Conservation (phyloP, 1,140 invertebrate genomes). For the Reticulitermes speratus region DNA sequence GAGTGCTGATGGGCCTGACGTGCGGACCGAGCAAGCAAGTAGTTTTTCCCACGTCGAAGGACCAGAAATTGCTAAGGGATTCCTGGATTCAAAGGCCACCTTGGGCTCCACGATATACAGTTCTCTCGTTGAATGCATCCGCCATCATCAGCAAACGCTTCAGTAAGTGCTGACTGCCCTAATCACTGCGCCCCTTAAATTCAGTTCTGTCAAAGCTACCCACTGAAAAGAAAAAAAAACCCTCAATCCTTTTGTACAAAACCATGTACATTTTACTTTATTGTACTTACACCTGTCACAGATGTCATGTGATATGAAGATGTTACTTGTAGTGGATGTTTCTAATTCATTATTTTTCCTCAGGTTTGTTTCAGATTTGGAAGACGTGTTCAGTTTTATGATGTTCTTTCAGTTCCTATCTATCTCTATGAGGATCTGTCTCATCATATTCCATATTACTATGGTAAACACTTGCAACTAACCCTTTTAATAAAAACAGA, state of each 20-base stretch:
- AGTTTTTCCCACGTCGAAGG: no score
- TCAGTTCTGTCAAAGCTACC: no score
- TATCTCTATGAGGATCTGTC: background rate
- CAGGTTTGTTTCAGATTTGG: background rate
- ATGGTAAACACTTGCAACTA: background rate
- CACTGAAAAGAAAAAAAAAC: no score
- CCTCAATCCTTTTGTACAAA: no score
- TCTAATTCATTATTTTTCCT: background rate
- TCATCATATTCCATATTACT: background rate
- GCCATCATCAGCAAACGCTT: background rate
- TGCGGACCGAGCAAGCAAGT: no score
- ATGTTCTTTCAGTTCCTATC: background rate
- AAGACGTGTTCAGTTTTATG: conserved; percentile 5
- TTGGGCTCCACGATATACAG: background rate
- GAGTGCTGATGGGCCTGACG: no score
- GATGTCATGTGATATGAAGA: no score
- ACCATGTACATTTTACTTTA: no score
- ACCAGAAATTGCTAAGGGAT: background rate
- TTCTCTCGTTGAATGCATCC: background rate
- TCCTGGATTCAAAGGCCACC: background rate
- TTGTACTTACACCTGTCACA: no score
- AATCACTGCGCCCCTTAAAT: no score
- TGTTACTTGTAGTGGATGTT: no score
- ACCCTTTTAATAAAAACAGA: no score
- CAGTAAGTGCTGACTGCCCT: background rate